Base-by-base conservation (phyloP, 2,888 invertebrate species). In the Cetonia aurata region DNA sequence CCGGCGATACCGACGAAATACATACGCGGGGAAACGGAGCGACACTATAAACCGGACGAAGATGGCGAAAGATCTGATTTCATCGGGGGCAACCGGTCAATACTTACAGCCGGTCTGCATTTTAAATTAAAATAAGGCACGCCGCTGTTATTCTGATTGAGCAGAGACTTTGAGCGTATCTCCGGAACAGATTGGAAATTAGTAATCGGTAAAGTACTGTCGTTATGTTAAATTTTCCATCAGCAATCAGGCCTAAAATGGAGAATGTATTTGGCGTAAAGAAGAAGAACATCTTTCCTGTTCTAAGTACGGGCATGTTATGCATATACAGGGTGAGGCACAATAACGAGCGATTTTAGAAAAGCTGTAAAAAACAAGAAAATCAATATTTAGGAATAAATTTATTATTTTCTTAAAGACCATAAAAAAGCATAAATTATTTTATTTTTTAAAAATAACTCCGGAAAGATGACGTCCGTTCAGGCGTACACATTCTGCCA, bases 91-190 rank as follows among this genome's bases (percentile, higher is more conserved):
- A 19, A 17, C 62, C 50, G 50, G 62, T 65, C 62, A 65, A 52
- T 65, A 65, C 62, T 65, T 17, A 60, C 33, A 17, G 62, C 25
- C 62, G 62, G 62, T 65, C 62, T 50, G 62, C 50, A 65, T 50
- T 65, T 65, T 65, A 50, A 65, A 50, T 65, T 65, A 52, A 52
- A 65, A 50, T 65, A 50, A 65, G 41, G 37, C 50, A 37, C 48
- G 33, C 50, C 15, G 62, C 50, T 48, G 48, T 62, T 62, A 48
- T 50, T 50, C 62, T 65, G 62, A 65, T 65, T 65, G 50, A 50
- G 50, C 33, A 15, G 50, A 50, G 62, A 46, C 60, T 60, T 60
- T 46, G 31, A 60, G 46, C 31, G 44, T 60, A 60, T 46, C 60
- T 46, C n/a, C 33, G 15, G 13, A 17, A 17, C n/a, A 17, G 25